phyloP scores from a whole-genome alignment of 2,113 vertebrate species.

The Anolis carolinensis region DNA sequence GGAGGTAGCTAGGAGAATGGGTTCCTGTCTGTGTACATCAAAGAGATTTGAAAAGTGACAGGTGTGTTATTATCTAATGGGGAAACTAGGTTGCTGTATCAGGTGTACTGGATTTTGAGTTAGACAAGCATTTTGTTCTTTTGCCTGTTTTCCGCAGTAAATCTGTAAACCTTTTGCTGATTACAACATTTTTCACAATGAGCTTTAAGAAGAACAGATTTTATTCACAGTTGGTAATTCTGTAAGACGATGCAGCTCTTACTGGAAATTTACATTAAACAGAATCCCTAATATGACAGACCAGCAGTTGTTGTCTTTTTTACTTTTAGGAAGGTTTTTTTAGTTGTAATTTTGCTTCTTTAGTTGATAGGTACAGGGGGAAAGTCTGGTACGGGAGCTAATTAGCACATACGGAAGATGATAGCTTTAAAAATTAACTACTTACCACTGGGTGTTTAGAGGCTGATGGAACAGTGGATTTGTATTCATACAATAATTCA shows the following conservation, averaged over 20 bases:
- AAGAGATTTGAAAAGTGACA: background rate
- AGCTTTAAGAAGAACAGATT: background rate
- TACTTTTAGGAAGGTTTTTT: background rate
- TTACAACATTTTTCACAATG: background rate
- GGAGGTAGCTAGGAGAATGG: too few relatives aligned
- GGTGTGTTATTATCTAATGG: background rate
- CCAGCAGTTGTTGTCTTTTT: background rate
- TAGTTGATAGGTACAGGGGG: background rate
- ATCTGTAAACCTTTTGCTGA: background rate
- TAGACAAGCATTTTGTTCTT: background rate
- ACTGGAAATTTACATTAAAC: conserved; percentile 1
- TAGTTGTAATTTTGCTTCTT: background rate
- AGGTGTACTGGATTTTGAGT: background rate
- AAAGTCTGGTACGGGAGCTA: background rate
- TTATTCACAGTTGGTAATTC: background rate
- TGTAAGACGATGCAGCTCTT: background rate
- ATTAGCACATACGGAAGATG: conserved; percentile 9
- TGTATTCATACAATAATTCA: background rate
- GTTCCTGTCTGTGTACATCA: background rate
- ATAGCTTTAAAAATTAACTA: background rate
- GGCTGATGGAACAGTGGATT: background rate
- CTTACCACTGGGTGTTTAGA: background rate
- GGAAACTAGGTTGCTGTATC: background rate
- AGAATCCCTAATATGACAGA: background rate
- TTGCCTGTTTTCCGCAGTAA: background rate